These are phyloP conservation scores for Aphrophora alni DNA, from an alignment of 2,888 invertebrate species.

Conservation along the genomic window DNA sequence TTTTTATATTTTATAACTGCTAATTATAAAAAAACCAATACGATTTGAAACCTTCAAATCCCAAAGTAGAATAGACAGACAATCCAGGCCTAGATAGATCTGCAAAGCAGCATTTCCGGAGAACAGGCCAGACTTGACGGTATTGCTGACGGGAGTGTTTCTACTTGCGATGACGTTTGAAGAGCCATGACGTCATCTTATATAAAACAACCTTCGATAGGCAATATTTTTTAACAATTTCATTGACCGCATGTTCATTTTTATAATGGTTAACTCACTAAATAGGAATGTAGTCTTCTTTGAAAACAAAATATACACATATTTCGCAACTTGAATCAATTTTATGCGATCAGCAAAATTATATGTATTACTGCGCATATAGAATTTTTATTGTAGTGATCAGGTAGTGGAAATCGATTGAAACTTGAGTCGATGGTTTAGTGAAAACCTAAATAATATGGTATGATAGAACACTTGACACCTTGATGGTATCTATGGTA, in stretches of 20 bases:
- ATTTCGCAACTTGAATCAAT: neutral
- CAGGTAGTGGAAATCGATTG: too few species aligned
- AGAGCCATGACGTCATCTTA: neutral
- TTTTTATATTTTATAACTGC: too few species aligned
- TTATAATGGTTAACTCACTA: neutral
- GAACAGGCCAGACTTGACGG: neutral
- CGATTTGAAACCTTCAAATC: too few species aligned
- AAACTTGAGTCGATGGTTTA: too few species aligned
- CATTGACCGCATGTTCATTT: neutral
- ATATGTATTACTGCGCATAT: neutral
- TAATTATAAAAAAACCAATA: too few species aligned
- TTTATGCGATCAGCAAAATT: neutral
- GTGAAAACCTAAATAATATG: too few species aligned
- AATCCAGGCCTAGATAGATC: neutral
- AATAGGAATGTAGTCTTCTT: neutral
- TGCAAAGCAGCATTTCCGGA: neutral
- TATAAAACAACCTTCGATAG: neutral
- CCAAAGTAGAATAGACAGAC: too few species aligned
- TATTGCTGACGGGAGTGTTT: too few species aligned
- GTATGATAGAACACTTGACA: too few species aligned
- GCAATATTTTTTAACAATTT: neutral
- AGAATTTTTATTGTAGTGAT: too few species aligned
- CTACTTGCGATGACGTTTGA: neutral
- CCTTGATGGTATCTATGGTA: too few species aligned
- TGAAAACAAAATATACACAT: neutral